Conservation (phyloP, 2,888 invertebrate species). For the Melangyna quadrimaculata region DNA sequence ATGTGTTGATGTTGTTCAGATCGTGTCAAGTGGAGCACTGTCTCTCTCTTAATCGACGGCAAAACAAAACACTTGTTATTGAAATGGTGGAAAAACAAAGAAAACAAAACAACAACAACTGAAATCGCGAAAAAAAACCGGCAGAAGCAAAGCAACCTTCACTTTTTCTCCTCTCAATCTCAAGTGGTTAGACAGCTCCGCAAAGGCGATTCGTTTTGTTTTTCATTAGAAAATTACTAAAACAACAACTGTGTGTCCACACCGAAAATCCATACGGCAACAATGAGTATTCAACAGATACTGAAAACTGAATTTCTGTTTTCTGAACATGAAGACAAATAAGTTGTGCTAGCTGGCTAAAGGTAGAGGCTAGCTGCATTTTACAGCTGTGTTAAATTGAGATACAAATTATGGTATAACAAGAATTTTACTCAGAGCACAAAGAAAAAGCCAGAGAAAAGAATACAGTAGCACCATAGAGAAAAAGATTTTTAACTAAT, state of each 20-base stretch:
- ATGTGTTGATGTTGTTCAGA: conserved; percentile 41
- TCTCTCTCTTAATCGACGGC: conserved; percentile 23
- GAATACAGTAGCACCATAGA: not conserved
- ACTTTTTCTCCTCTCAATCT: not conserved
- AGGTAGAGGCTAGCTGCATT: not conserved
- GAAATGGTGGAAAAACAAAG: not conserved
- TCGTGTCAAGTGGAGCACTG: conserved; percentile 49
- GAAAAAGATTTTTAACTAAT: not conserved
- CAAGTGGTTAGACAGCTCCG: not conserved
- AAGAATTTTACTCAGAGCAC: not conserved
- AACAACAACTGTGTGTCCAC: not conserved
- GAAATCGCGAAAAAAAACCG: not conserved
- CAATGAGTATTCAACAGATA: conserved; percentile 29
- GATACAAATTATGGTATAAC: not conserved
- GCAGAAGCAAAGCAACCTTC: not conserved
- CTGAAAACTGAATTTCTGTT: not conserved
- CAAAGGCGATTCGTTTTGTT: conserved; percentile 8
- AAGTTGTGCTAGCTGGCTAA: not conserved
- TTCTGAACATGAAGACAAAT: not conserved
- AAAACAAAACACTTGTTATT: not conserved
- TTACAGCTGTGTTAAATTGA: not conserved
- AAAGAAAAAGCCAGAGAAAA: not conserved
- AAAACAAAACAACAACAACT: not conserved
- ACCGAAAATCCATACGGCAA: conserved; percentile 4
- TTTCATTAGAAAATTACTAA: not conserved